Base-by-base conservation (phyloP, 1,140 invertebrate species). In the Lordiphosa clarofinis region DNA sequence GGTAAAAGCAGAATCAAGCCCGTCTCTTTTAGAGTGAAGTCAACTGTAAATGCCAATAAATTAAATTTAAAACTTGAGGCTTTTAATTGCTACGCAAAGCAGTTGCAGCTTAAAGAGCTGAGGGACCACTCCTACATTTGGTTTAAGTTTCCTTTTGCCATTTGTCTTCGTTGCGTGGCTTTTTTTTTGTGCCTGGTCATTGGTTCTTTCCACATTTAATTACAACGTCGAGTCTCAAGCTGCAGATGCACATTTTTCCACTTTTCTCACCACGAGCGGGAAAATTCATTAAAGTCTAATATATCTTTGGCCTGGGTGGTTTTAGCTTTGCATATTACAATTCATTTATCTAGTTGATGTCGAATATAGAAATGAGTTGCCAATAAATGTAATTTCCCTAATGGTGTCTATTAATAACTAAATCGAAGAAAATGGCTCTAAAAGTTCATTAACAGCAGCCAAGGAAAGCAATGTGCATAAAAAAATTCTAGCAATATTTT, bases 91-190 rank as follows among this genome's bases (percentile, higher is more conserved):
- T 31, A 3, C 1, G 11, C 11, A 11, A 13, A 33, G 10, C 13
- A 46, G 3, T 13, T 46, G 9, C 9, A 46, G 21, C 43, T 31
- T 13, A 31, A 10, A 4, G 24, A 4, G 24, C 24, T 31, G 12
- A 31, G 19, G 19, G 19, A 11, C 12, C 11, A 44, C 42, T 5
- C 36, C 6, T 15, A 58, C 21, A 37, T 42, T 56, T 38, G 11
- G 15, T 28, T 49, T 36, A 8, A 15, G 19, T 40, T 39, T 57
- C 43, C 40, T 10, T 31, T 21, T 33, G 31, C 42, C 56, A 70
- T 75, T 75, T 71, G 57, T 65, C 65, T 75, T 75, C 42, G 55
- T 59, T 70, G 38, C 15, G 28, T 43, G 6, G 21, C 21, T 33
- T 33, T 33, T 39, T 46, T 53, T 43, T 54, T 60, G 28, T 61